Evolutionary conservation across 1,140 invertebrate genomes (phyloP), one percentile per base, ranked within the genome.

Genomic region (Phortica variegata): DNA sequence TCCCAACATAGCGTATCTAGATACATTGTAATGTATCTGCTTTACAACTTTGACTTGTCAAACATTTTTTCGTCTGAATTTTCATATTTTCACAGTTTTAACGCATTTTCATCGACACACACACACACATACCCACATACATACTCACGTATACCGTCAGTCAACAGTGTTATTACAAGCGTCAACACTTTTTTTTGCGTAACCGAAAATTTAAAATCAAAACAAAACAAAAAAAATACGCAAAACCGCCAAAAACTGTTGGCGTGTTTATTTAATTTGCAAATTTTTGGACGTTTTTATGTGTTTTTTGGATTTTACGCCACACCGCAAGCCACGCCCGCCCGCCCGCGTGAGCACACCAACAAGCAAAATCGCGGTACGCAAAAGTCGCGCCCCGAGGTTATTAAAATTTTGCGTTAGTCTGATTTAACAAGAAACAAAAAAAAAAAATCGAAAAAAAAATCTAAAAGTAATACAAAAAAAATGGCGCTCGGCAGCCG

Each of bases 201-300:
- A n/a, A n/a, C n/a, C n/a, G n/a, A n/a, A n/a, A n/a, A n/a, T n/a
- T n/a, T n/a, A n/a, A n/a, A n/a, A n/a, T n/a, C n/a, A n/a, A n/a
- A n/a, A n/a, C n/a, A n/a, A n/a, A n/a, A n/a, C n/a, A n/a, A n/a
- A n/a, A n/a, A n/a, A n/a, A n/a, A n/a, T n/a, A n/a, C n/a, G n/a
- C n/a, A n/a, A n/a, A n/a, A n/a, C n/a, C n/a, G n/a, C n/a, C n/a
- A n/a, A n/a, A n/a, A n/a, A n/a, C n/a, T n/a, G n/a, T n/a, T n/a
- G n/a, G n/a, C n/a, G n/a, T n/a, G 63, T 66, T 66, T 66, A 66
- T 66, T 68, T 66, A 68, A 68, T 66, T 66, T 23, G 19, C 45
- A 63, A 63, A 60, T 62, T 46, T 66, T 54, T 59, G 62, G 48
- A 48, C 59, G 59, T 68, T 60, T 68, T 52, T n/a, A 55, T 47